These are phyloP conservation scores for Drosophila lacertosa DNA, from an alignment of 1,140 invertebrate species.

Conservation along the genomic window DNA sequence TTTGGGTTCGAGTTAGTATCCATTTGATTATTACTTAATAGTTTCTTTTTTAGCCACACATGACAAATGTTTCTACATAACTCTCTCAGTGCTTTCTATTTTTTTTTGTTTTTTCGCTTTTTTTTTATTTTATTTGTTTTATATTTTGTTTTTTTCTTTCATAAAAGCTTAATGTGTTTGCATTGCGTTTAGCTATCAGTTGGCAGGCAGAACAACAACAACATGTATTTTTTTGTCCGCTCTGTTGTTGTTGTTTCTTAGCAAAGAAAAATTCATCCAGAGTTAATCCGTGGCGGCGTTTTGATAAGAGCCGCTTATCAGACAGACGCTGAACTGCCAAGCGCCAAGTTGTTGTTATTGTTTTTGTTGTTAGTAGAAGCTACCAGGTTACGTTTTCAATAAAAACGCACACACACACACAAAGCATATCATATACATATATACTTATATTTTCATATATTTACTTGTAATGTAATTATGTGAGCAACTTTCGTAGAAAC, in stretches of 20 bases:
- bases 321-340: slow-evolving; percentile 29
- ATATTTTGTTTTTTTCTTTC: not conserved
- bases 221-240: slow-evolving; percentile 10
- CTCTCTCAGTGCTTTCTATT: not conserved
- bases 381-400: slow-evolving; percentile 46
- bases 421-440: not conserved
- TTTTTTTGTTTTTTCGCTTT: not conserved
- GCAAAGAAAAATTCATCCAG: slow-evolving; percentile 54
- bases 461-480: slow-evolving; percentile 63
- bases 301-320: slow-evolving; percentile 68
- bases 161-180: slow-evolving; percentile 59
- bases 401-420: not conserved
- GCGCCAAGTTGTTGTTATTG: slow-evolving; percentile 26
- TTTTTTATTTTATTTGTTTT: slow-evolving; percentile 3
- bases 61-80: not conserved
- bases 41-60: too few relatives aligned
- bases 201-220: slow-evolving; percentile 5
- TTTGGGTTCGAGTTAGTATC: too few relatives aligned
- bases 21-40: not conserved
- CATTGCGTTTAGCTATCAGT: slow-evolving; percentile 40
- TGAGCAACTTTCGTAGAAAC: slow-evolving; percentile 22
- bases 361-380: slow-evolving; percentile 29
- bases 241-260: slow-evolving; percentile 18
- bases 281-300: slow-evolving; percentile 65
- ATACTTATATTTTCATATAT: not conserved